phyloP scores from a whole-genome alignment of 2,888 invertebrate genomes.

The Erebia palarica region DNA sequence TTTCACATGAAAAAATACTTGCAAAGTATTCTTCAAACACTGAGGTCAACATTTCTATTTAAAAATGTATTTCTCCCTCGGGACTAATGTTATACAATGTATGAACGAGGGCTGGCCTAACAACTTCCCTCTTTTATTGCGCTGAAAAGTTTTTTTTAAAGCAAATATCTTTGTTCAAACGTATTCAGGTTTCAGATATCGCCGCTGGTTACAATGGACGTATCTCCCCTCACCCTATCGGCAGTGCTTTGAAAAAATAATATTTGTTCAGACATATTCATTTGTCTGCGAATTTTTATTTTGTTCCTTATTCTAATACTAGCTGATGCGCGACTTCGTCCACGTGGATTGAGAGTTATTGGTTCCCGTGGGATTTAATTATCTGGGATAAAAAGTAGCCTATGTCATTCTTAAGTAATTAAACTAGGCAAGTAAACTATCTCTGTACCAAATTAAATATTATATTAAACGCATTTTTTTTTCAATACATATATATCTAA shows the following conservation, averaged over 20 bases:
- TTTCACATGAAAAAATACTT: not conserved
- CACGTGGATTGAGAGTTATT: no score
- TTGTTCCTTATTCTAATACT: not conserved
- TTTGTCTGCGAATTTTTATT: not conserved
- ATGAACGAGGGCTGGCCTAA: constrained; percentile 4
- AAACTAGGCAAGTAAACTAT: no score
- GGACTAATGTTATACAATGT: constrained; percentile 7
- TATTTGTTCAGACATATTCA: not conserved
- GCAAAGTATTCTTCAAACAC: not conserved
- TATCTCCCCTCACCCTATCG: constrained; percentile 13
- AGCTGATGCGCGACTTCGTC: no score
- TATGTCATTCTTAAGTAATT: no score
- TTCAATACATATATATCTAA: no score
- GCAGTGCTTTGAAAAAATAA: constrained; percentile 1
- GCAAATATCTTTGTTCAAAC: constrained; percentile 17
- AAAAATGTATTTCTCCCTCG: not conserved
- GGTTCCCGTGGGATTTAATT: no score
- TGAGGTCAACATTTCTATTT: not conserved
- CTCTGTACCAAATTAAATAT: no score
- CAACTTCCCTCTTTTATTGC: constrained; percentile 10
- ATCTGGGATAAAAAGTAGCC: no score
- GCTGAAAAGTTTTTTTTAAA: constrained; percentile 21
- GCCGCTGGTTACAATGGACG: not conserved
- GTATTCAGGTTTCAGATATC: constrained; percentile 8
- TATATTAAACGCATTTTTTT: no score